Evolutionary conservation across 1,140 invertebrate species (phyloP), one percentile per base, ranked within the genome.

Genomic region (Sinonovacula constricta): DNA sequence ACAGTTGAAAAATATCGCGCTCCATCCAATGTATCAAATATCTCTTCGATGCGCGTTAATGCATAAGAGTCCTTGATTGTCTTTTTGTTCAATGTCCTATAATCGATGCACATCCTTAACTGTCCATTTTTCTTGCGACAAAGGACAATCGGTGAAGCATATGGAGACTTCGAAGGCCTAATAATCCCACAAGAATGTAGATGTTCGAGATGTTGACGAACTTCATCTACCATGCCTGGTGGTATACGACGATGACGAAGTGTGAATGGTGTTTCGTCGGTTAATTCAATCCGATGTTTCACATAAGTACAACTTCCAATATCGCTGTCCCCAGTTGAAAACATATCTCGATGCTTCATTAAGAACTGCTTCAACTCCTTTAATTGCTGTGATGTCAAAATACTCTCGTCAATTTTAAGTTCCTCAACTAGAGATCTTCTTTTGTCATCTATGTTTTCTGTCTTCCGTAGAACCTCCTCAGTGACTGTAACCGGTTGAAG

Each of bases 41-140:
- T 81, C 14, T 92, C 91, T n/a, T 92, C 89, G 39, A 93, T 92
- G 0, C 85, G 59, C 0, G 92, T 92, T 3, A 93, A 68, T 82
- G 93, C 92, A 82, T 91, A 93, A 51, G 76, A 84, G 81, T 93
- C 92, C 51, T 86, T 82, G 0, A 88, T 84, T 0, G 89, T 92
- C 0, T 65, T 83, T 67, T n/a, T 14, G 79, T 93, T 93, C n/a
- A 93, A 51, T 30, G 67, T 56, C 36, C 92, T 59, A 80, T 87
- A 93, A 83, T 93, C 92, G 1, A 93, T 75, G 75, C 87, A 91
- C 45, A 85, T 62, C n/a, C 82, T 74, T 91, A 70, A 74, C 88
- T 14, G 56, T 65, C 59, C 79, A 57, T 78, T 60, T 26, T 79
- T 82, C 53, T 83, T 83, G 26, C 65, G 51, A n/a, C 57, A 28